These are phyloP conservation scores for Ischnus inquisitorius DNA, from an alignment of 2,888 invertebrate genomes.

Conservation along the genomic window DNA sequence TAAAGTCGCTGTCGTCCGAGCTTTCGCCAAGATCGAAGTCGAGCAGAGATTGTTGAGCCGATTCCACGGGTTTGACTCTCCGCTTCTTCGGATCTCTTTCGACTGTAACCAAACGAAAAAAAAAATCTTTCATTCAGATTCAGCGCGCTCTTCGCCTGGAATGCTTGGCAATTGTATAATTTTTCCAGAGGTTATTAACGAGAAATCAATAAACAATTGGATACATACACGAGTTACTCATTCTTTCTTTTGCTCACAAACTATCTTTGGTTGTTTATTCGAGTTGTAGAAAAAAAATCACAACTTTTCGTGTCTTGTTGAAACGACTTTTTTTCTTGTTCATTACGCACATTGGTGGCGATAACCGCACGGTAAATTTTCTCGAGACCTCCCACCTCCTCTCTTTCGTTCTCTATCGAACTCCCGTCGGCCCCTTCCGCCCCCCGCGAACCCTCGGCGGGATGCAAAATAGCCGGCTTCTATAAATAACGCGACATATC, in stretches of 20 bases:
- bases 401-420: conserved; percentile 10
- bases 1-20: conserved; percentile 97
- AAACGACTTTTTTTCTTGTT: conserved; percentile 4
- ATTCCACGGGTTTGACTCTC: conserved; percentile 92
- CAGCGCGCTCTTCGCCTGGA: too few relatives aligned
- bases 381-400: conserved; percentile 14
- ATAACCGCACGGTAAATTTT: conserved; percentile 1
- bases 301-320: not conserved
- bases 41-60: conserved; percentile 90
- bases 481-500: conserved; percentile 45
- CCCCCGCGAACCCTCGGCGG: not conserved
- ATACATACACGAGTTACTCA: conserved; percentile 64
- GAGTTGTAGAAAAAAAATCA: not conserved
- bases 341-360: not conserved
- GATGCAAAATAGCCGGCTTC: conserved; percentile 62
- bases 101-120: conserved; percentile 82
- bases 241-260: conserved; percentile 24
- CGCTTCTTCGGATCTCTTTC: conserved; percentile 93
- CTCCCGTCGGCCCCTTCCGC: not conserved
- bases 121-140: not conserved
- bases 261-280: not conserved
- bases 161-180: not conserved
- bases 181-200: not conserved
- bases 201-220: conserved; percentile 20
- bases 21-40: conserved; percentile 96